Percentiles rank a stretch among this genome's conserved stretches.
Evolutionary conservation across 2,113 vertebrate species (phyloP).

Genomic region (Oncorhynchus kisutch): DNA sequence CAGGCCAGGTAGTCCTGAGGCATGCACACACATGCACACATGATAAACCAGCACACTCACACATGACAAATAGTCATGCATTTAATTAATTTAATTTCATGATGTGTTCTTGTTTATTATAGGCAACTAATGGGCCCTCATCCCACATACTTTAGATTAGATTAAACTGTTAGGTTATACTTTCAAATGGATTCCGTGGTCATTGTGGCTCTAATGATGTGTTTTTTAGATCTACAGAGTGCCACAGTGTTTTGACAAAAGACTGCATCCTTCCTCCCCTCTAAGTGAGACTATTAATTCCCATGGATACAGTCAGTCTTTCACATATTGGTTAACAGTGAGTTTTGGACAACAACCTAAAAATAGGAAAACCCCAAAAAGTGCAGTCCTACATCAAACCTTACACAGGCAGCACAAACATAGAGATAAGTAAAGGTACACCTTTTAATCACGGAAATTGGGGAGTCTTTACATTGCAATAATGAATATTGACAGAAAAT

Average conservation of each 20-base stretch:
- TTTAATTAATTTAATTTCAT: slow-evolving; percentile 26
- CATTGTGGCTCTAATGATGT: slow-evolving; percentile 36
- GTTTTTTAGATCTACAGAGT: slow-evolving; percentile 35
- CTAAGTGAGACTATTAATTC: slow-evolving; percentile 40
- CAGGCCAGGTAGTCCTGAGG: too few species aligned
- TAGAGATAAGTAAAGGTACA: too few species aligned
- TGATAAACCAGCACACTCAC: neutral
- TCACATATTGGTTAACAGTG: slow-evolving; percentile 22
- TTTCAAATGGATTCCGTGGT: slow-evolving; percentile 27
- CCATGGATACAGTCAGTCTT: slow-evolving; percentile 16
- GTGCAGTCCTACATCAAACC: slow-evolving; percentile 19
- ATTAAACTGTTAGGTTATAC: slow-evolving; percentile 32
- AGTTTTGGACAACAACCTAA: slow-evolving; percentile 3
- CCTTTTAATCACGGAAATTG: slow-evolving; percentile 7
- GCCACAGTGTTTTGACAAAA: slow-evolving; percentile 26
- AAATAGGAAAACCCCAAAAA: neutral
- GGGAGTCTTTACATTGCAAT: slow-evolving; percentile 32
- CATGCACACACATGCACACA: neutral
- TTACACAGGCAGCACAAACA: slow-evolving; percentile 9
- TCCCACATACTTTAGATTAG: slow-evolving; percentile 22
- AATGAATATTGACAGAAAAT: slow-evolving; percentile 60
- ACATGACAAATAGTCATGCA: slow-evolving; percentile 6
- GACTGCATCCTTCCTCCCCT: slow-evolving; percentile 10
- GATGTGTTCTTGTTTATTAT: slow-evolving; percentile 16
- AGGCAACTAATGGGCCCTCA: slow-evolving; percentile 27